Evolutionary conservation across 2,797 vertebrate species (phyloP).

Genomic region (Varecia variegata): DNA sequence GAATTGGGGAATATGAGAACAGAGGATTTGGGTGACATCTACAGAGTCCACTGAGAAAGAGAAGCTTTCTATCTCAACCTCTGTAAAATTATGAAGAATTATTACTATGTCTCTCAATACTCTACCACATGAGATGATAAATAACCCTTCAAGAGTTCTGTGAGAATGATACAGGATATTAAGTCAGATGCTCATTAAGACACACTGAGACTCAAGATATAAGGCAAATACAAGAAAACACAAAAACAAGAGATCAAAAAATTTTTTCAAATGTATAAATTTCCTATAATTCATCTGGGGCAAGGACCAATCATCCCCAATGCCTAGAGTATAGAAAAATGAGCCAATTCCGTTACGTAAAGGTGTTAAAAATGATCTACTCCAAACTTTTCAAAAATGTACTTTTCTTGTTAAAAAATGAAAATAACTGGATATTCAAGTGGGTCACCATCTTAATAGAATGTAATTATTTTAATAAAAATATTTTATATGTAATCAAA

Average conservation of each 20-base stretch:
- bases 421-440: background rate
- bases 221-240: background rate
- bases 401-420: background rate
- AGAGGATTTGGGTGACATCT: background rate
- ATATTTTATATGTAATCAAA: background rate
- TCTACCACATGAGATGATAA: background rate
- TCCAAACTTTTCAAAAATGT: background rate
- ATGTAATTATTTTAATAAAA: background rate
- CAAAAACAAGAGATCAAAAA: background rate
- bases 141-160: background rate
- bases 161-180: background rate
- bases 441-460: background rate
- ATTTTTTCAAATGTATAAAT: background rate
- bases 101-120: background rate
- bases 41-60: background rate
- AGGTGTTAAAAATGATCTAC: background rate
- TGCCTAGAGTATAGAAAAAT: background rate
- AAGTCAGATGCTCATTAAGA: background rate
- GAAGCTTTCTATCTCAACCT: background rate
- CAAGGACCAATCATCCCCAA: background rate
- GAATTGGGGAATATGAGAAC: background rate
- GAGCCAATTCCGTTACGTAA: background rate
- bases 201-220: background rate
- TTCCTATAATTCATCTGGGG: background rate
- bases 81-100: background rate